Base-by-base conservation (phyloP, 2,888 invertebrate genomes). In the Cryptus armator region DNA sequence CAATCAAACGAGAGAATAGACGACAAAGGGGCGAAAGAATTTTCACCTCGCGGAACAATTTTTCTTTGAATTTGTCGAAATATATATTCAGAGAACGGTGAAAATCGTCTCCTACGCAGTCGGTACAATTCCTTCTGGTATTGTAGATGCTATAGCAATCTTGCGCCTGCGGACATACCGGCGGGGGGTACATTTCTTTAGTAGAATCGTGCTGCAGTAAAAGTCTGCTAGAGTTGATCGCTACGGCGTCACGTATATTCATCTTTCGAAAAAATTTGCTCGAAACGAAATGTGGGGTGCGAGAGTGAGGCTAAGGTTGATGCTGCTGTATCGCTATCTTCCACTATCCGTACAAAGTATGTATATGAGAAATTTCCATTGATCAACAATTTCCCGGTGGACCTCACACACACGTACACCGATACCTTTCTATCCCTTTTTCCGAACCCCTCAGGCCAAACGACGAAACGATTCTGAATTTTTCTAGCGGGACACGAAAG, bases 331-430 rank as follows among this genome's bases (percentile, higher is more conserved):
- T n/a, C n/a, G 62, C 7, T 3, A 16, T 51, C n/a, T 51, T n/a
- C 51, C 7, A 9, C 56, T 56, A 29, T 70, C 24, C 46, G 46
- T 46, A 48, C 10, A 29, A 32, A 51, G 48, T 70, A 70, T n/a
- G 51, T 70, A 51, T 32, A 70, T 48, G 51, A 29, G 12, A 86
- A 86, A 87, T 89, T 88, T 86, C 85, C 82, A 66, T 64, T 71
- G 86, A 88, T 87, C 87, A 86, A 88, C 88, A 89, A 88, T 88
- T 89, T 89, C 88, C 88, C 87, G 86, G 72, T 84, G 88, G 88
- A 88, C 74, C 75, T 66, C 59, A 53, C 44, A 46, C 70, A 24
- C 19, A 24, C 56, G 32, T 70, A 19, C 19, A 56, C 24, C 71
- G 66, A 48, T 66, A 12, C 29, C 56, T 67, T 66, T 71, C 46